phyloP scores from a whole-genome alignment of 2,113 vertebrate species.

The Anas platyrhynchos region DNA sequence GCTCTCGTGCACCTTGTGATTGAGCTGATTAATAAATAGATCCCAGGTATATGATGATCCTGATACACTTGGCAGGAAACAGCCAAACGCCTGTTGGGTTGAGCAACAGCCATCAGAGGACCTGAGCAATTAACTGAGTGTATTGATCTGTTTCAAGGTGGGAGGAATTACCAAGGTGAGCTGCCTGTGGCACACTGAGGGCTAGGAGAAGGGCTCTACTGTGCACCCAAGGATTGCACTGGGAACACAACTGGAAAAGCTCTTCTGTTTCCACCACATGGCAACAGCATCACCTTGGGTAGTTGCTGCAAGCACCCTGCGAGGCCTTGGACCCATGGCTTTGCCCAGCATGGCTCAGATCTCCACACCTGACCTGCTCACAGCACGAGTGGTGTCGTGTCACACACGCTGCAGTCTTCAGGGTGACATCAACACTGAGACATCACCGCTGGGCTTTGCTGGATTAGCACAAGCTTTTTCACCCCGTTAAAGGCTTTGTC shows the following conservation, averaged over 20 bases:
- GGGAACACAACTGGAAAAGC: not conserved
- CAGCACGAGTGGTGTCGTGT: rapidly evolving
- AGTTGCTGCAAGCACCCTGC: not conserved
- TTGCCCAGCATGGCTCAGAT: not conserved
- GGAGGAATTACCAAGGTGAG: not conserved
- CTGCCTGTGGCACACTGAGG: not conserved
- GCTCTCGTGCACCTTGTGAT: not conserved
- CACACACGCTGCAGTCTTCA: rapidly evolving
- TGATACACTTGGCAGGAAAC: not conserved
- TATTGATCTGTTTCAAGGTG: not conserved
- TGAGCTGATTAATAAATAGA: not conserved
- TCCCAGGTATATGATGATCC: not conserved
- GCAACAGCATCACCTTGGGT: not conserved
- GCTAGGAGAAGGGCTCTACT: not conserved
- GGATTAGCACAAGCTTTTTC: not conserved
- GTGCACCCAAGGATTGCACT: rapidly evolving
- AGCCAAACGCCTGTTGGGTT: not conserved
- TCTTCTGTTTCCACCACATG: not conserved
- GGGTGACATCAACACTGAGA: not conserved
- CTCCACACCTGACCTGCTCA: not conserved
- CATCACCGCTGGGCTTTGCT: not conserved
- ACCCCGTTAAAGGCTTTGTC: not conserved
- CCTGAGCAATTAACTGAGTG: not conserved
- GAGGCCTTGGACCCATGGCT: rapidly evolving
- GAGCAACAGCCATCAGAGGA: not conserved